Conservation (phyloP, 2,113 vertebrate genomes). For the Halcyon senegalensis region DNA sequence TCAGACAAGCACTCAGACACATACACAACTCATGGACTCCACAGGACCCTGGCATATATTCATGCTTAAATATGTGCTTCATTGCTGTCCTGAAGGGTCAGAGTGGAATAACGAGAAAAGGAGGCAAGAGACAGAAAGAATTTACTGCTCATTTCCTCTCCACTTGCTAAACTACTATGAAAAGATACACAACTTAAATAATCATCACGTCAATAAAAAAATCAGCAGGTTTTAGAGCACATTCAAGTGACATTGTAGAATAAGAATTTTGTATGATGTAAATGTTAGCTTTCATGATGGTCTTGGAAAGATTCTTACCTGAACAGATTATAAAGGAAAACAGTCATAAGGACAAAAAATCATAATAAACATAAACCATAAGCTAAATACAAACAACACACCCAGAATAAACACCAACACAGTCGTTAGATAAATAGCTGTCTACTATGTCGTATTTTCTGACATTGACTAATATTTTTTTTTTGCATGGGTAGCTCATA, state of each 20-base stretch:
- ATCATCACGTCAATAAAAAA: background rate
- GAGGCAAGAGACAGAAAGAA: background rate
- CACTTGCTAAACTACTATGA: background rate
- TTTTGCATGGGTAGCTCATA: constrained; percentile 33
- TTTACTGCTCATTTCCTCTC: background rate
- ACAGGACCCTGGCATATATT: background rate
- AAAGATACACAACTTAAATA: background rate
- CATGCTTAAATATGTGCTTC: background rate
- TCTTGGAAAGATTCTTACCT: background rate
- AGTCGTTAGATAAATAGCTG: background rate
- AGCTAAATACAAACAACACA: background rate
- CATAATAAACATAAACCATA: background rate
- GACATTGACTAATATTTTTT: constrained; percentile 22
- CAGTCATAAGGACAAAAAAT: background rate
- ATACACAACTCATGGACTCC: background rate
- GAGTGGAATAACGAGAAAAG: background rate
- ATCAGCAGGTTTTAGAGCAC: background rate
- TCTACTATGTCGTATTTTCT: constrained; percentile 8
- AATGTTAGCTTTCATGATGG: background rate
- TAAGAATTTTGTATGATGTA: background rate
- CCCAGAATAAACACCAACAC: background rate
- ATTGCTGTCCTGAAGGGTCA: background rate
- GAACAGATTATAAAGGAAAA: background rate
- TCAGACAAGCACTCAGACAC: background rate
- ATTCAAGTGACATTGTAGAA: background rate